Base-by-base conservation (phyloP, 2,113 vertebrate species). In the Alethe diademata region DNA sequence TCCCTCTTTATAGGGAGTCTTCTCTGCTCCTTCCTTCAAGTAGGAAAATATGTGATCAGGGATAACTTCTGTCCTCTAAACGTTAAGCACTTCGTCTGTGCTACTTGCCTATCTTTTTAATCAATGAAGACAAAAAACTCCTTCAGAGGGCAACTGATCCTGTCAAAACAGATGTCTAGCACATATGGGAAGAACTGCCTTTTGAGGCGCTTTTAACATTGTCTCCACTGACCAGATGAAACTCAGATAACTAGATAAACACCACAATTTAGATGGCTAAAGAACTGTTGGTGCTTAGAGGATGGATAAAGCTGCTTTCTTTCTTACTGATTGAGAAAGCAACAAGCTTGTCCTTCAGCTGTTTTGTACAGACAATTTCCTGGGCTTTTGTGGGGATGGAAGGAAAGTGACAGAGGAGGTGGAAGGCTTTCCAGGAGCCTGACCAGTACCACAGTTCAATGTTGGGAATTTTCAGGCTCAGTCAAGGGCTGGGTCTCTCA, bases 401-500 rank as follows among this genome's bases (percentile, higher is more conserved):
- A 80, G 72, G 14, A 62, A 76, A 19, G 11, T 45, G 43, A 33
- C 11, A 38, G 45, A 2, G 4, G 15, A 88, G 26, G 14, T 2
- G 1, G 31, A 91, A 42, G 33, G 45, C 3, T 2, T 86, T 82
- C 15, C 14, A 2, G 1, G 35, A 85, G 13, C 45, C 36, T 72
- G 48, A 23, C 3, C 26, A 40, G 17, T 74, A 29, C 23, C 1
- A 4, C 29, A 74, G 40, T 23, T 36, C 50, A 58, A 35, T 8
- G 11, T 9, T 71, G 33, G 9, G 15, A 33, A 60, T 35, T 57
- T 88, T 75, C 40, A 75, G n/a, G 12, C 35, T 72, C 29, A 51
- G 19, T 18, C 0, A 0, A 29, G 43, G 48, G 2, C 20, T 64
- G 14, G 9, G 11, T 48, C 15, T 79, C 13, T 40, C 29, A 28